Conservation (phyloP, 2,113 vertebrate genomes). For the Bungarus multicinctus region DNA sequence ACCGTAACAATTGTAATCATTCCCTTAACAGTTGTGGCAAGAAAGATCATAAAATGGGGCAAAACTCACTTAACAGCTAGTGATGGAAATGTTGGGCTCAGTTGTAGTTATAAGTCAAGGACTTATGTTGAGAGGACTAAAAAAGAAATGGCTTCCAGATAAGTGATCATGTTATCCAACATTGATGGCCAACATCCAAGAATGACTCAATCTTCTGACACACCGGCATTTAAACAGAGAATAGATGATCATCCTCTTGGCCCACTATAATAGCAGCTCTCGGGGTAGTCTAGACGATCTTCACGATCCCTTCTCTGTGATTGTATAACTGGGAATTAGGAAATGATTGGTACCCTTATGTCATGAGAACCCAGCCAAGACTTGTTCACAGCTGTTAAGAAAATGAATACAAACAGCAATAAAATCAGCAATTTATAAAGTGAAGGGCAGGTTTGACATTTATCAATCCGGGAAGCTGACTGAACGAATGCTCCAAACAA, state of each 20-base stretch:
- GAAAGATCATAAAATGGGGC: too few relatives aligned
- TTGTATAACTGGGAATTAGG: neutral
- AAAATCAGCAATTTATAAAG: neutral
- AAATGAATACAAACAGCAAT: neutral
- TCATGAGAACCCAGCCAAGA: neutral
- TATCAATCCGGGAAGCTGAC: neutral
- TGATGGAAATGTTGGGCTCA: too few relatives aligned
- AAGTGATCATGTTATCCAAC: neutral
- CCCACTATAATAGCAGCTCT: neutral
- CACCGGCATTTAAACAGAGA: neutral
- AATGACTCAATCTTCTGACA: neutral
- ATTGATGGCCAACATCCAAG: neutral
- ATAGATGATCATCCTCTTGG: neutral
- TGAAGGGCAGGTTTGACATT: neutral
- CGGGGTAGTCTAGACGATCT: neutral
- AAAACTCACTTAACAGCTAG: too few relatives aligned
- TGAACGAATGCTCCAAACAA: neutral
- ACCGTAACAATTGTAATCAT: too few relatives aligned
- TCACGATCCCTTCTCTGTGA: neutral
- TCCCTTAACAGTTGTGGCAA: too few relatives aligned
- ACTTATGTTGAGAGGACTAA: neutral
- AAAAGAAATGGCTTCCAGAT: neutral
- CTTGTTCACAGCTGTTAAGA: neutral
- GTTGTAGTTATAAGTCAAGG: too few relatives aligned
- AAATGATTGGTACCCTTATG: neutral